Conservation (phyloP, 2,888 invertebrate species). For the Spodoptera picta region DNA sequence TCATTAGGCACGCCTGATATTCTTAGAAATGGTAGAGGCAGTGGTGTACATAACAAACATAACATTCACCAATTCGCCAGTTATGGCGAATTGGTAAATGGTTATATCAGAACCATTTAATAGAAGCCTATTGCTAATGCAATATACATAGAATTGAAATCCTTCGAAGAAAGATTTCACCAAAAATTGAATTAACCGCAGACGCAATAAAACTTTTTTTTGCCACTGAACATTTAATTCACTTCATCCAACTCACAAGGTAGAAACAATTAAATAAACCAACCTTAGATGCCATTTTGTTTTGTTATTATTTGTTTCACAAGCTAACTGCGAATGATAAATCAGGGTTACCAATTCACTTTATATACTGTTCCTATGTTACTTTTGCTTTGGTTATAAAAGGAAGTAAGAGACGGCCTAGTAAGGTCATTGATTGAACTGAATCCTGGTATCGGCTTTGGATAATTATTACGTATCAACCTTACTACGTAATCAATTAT, state of each 20-base stretch:
- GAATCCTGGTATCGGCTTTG: conserved; percentile 27
- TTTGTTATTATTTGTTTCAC: conserved; percentile 78
- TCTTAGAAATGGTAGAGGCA: no score
- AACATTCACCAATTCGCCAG: no score
- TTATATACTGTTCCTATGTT: conserved; percentile 76
- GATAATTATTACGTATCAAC: conserved; percentile 18
- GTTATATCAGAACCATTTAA: no score
- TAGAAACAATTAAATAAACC: conserved; percentile 18
- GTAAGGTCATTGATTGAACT: conserved; percentile 74
- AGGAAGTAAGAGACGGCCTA: conserved; percentile 83
- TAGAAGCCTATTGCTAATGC: no score
- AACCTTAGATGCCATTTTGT: conserved; percentile 87
- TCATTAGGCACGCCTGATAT: no score
- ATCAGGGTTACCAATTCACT: conserved; percentile 72
- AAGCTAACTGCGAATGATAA: conserved; percentile 84
- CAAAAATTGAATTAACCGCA: background rate
- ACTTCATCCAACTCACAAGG: conserved; percentile 1
- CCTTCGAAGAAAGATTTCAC: background rate
- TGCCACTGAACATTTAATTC: background rate
- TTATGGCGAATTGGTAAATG: no score
- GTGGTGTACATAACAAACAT: no score
- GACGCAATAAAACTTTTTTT: background rate
- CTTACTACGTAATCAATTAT: conserved; percentile 2
- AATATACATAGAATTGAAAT: no score
- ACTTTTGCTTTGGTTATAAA: conserved; percentile 78